A percentile compares a stretch with the other conserved stretches of the same genome.
These are phyloP conservation scores for Takifugu bimaculatus DNA, from an alignment of 2,113 vertebrate species.

Conservation along the genomic window DNA sequence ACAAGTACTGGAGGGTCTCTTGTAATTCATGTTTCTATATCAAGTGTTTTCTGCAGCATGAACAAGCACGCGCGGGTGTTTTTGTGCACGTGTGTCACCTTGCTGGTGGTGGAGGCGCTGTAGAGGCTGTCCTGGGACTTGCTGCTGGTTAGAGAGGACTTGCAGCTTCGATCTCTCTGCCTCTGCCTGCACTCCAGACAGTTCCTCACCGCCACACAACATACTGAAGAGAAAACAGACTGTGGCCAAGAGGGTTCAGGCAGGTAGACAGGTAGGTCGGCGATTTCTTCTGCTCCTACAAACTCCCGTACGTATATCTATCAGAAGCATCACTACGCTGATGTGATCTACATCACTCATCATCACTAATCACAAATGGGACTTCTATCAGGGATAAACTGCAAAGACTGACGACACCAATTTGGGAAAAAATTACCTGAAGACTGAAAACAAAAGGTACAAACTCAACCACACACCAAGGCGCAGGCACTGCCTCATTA, in stretches of 20 bases:
- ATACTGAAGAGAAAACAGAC: conserved; percentile 76
- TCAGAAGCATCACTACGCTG: not conserved
- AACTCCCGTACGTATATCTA: not conserved
- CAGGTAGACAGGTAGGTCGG: too few species aligned
- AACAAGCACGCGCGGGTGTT: not conserved
- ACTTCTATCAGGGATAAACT: too few species aligned
- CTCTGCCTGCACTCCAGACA: conserved; percentile 95
- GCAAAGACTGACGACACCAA: not conserved
- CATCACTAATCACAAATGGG: too few species aligned
- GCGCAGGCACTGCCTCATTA: conserved; percentile 96
- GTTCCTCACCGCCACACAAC: conserved; percentile 96
- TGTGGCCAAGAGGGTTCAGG: too few species aligned
- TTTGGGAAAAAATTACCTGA: too few species aligned
- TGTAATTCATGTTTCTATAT: conserved; percentile 17
- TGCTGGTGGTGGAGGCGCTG: conserved; percentile 75
- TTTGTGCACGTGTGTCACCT: conserved; percentile 74
- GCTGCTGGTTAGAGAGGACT: conserved; percentile 80
- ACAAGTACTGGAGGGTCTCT: conserved; percentile 13
- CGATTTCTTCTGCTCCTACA: too few species aligned
- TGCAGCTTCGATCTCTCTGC: conserved; percentile 89
- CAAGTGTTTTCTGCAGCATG: not conserved
- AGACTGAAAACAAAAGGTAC: not conserved
- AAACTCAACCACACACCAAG: conserved; percentile 80
- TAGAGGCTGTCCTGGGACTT: conserved; percentile 90
- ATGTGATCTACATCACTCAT: too few species aligned